These are phyloP conservation scores for Lochmaea crataegi DNA, from an alignment of 2,888 invertebrate genomes.

Conservation along the genomic window DNA sequence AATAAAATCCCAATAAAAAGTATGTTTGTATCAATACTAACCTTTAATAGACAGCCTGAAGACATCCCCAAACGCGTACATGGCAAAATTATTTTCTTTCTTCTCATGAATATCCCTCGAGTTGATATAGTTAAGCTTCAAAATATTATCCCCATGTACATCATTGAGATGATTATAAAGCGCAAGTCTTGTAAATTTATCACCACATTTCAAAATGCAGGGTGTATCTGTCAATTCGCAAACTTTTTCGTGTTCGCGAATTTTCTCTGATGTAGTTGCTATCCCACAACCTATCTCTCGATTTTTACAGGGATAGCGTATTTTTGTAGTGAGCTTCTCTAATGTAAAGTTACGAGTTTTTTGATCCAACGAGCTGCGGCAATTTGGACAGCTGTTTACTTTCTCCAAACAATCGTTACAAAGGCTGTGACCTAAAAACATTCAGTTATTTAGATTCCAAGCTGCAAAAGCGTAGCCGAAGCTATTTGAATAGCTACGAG, in stretches of 20 bases:
- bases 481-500: too few species aligned
- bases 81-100: constrained; percentile 31
- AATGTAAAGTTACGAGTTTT: constrained; percentile 50
- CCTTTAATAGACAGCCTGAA: constrained; percentile 46
- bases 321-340: constrained; percentile 48
- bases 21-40: neutral
- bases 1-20: constrained; percentile 1
- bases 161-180: constrained; percentile 45
- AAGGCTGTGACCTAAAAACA: constrained; percentile 50
- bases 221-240: constrained; percentile 45
- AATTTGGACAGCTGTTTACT: constrained; percentile 47
- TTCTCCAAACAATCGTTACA: constrained; percentile 48
- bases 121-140: constrained; percentile 36
- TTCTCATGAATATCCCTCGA: constrained; percentile 39
- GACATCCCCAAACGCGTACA: constrained; percentile 45
- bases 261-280: constrained; percentile 44
- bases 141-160: constrained; percentile 29
- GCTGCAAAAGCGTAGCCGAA: too few species aligned
- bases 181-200: constrained; percentile 37
- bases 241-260: constrained; percentile 42
- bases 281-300: constrained; percentile 48
- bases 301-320: constrained; percentile 49
- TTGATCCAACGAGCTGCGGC: constrained; percentile 36
- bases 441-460: neutral
- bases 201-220: constrained; percentile 45